phyloP scores from a whole-genome alignment of 1,140 invertebrate species.

The Portunus trituberculatus region DNA sequence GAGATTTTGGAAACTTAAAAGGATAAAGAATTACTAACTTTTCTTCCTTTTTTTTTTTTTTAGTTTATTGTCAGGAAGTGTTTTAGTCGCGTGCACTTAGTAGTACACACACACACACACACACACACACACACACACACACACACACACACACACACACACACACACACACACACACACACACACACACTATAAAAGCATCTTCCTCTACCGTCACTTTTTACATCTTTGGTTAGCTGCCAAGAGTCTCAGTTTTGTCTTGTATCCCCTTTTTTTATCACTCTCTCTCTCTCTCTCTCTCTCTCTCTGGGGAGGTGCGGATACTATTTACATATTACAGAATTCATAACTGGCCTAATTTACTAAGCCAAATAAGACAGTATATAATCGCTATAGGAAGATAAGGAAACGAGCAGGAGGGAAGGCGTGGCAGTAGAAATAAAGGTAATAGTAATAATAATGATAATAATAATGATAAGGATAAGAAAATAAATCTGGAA shows the following conservation, averaged over 20 bases:
- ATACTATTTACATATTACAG: background rate
- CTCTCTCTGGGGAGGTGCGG: background rate
- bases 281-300: background rate
- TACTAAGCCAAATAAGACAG: background rate
- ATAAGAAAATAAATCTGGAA: background rate
- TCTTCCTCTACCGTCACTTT: background rate
- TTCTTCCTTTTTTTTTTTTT: too few species aligned
- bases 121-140: too few species aligned
- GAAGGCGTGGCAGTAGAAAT: background rate
- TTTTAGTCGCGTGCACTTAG: too few species aligned
- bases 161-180: background rate
- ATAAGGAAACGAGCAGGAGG: background rate
- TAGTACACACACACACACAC: too few species aligned
- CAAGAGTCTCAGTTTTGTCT: background rate
- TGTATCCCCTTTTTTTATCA: background rate
- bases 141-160: background rate
- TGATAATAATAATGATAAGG: background rate
- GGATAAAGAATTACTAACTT: too few species aligned
- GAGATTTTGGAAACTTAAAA: too few species aligned
- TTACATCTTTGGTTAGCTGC: background rate
- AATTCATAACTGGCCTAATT: background rate
- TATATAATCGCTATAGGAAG: background rate
- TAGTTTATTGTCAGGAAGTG: too few species aligned
- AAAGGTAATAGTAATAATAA: background rate
- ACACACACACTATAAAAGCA: background rate